Evolutionary conservation across 2,888 invertebrate species (phyloP).

Genomic region (Tupiocoris notatus): DNA sequence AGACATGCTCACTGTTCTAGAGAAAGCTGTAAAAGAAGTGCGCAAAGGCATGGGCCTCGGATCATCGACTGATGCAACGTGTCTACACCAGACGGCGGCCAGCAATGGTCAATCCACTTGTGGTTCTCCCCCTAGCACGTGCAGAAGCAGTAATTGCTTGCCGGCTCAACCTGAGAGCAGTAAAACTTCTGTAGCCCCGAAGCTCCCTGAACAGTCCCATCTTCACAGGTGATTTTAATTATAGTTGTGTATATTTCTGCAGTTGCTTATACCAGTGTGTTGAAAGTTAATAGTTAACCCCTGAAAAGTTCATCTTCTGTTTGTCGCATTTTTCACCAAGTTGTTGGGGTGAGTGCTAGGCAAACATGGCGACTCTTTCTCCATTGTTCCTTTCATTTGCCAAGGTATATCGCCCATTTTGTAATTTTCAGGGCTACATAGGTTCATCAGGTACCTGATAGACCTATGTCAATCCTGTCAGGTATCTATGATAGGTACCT

Average conservation of each 20-base stretch:
- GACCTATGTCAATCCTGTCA: no score
- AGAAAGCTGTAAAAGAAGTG: slow-evolving; percentile 60
- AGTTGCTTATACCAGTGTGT: no score
- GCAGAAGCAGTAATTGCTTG: slow-evolving; percentile 23
- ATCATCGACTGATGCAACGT: not conserved
- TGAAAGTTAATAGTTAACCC: no score
- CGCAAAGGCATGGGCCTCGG: slow-evolving; percentile 52
- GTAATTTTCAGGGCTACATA: no score
- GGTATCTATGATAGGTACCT: no score
- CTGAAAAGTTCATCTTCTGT: no score
- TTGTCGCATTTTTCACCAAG: no score
- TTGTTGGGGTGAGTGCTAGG: no score
- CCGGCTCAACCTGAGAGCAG: slow-evolving; percentile 17
- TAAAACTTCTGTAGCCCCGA: slow-evolving; percentile 58
- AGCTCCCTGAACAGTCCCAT: slow-evolving; percentile 64
- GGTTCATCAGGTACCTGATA: no score
- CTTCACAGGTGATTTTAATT: slow-evolving; percentile 58
- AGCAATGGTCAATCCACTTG: slow-evolving; percentile 1
- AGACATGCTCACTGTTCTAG: slow-evolving; percentile 62
- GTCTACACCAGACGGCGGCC: not conserved
- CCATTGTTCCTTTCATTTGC: no score
- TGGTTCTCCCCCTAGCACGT: not conserved
- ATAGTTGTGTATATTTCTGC: not conserved
- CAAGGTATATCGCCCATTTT: no score
- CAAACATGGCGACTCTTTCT: no score